phyloP scores from a whole-genome alignment of 2,888 invertebrate genomes.

The Cerceris rybyensis region DNA sequence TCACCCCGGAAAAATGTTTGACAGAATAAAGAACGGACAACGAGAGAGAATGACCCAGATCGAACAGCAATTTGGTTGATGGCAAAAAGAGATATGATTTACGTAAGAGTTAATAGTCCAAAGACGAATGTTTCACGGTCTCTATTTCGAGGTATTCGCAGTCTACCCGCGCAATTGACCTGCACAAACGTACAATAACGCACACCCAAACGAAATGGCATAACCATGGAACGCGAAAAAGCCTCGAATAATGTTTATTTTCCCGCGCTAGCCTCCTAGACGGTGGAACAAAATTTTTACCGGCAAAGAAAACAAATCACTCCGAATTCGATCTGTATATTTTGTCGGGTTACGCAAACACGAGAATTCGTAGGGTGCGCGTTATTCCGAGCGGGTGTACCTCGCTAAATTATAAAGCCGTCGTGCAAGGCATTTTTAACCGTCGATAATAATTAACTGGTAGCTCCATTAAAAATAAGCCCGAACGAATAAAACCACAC shows the following conservation, averaged over 20 bases:
- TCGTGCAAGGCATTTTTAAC: conserved; percentile 2
- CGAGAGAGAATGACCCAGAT: conserved; percentile 34
- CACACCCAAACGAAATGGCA: conserved; percentile 7
- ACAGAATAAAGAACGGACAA: conserved; percentile 44
- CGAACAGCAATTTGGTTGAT: conserved; percentile 62
- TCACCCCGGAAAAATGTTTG: conserved; percentile 53
- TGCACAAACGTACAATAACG: conserved; percentile 7
- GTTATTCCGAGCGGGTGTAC: conserved; percentile 23
- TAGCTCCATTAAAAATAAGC: background rate
- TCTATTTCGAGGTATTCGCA: conserved; percentile 50
- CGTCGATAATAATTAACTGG: conserved; percentile 8
- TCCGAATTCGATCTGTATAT: conserved; percentile 67
- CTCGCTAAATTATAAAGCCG: conserved; percentile 43
- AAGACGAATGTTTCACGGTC: conserved; percentile 55
- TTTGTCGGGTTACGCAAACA: conserved; percentile 63
- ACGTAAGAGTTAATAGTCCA: conserved; percentile 60
- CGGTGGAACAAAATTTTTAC: conserved; percentile 63
- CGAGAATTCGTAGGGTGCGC: conserved; percentile 42
- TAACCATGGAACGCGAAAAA: conserved; percentile 37
- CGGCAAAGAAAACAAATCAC: conserved; percentile 69
- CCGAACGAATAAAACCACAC: background rate
- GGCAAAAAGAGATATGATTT: conserved; percentile 64
- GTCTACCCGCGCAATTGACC: conserved; percentile 23
- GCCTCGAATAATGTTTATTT: conserved; percentile 66
- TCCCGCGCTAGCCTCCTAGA: conserved; percentile 56